Evolutionary conservation across 2,113 vertebrate genomes (phyloP), one percentile per base, ranked within the genome.

Genomic region (Paedocypris sp.): DNA sequence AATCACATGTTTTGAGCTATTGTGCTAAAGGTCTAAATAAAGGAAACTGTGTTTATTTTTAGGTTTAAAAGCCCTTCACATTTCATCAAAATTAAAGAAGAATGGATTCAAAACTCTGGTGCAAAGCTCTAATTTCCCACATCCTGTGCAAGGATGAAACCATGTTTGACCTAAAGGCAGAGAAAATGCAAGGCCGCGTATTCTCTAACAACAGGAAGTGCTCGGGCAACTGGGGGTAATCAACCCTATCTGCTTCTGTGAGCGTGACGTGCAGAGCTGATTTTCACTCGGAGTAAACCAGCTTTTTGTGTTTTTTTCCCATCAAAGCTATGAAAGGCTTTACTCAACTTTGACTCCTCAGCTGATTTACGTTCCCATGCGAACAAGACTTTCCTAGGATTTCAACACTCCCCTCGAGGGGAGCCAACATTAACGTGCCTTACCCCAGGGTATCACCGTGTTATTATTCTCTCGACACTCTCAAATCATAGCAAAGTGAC

Each of bases 121-220:
- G n/a, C n/a, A n/a, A n/a, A n/a, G n/a, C n/a, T n/a, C n/a, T n/a
- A 5, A 47, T 47, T 47, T 26, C 6, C 6, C 23, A 26, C 43
- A n/a, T n/a, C 6, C 7, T 26, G 43, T n/a, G 22, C 26, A 26
- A 61, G 10, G 26, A 9, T 48, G 47, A 28, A 41, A 28, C 6
- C 33, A 46, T 66, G 59, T 19, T 53, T 45, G 19, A 60, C 57
- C 64, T 47, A 36, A 15, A n/a, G 33, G 52, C 49, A 62, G 18
- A 32, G 13, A 56, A 18, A 1, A 29, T 25, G 28, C 41, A 28
- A 47, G 22, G 18, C 43, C 5, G 33, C 35, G 32, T 11, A 64
- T 15, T 13, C 26, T 25, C 32, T 45, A 54, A 58, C 45, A 51
- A 35, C 18, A 58, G 57, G 46, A 51, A 16, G 22, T 42, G 15